Base-by-base conservation (phyloP, 2,113 vertebrate genomes). In the Chrysochloris asiatica region DNA sequence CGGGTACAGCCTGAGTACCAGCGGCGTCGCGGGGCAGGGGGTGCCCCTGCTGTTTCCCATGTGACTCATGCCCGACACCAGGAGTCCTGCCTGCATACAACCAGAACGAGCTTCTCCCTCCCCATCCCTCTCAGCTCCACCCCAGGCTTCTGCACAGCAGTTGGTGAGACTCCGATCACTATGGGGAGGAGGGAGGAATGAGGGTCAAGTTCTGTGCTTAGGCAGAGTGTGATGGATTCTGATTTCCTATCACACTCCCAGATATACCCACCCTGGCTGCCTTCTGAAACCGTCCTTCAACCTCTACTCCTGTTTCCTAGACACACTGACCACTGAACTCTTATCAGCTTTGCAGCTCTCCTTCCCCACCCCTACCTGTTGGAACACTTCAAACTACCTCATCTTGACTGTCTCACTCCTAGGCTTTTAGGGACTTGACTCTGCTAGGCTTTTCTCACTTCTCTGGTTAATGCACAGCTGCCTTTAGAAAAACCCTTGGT, bases 1-100 rank as follows among this genome's bases (percentile, higher is more conserved):
- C 98, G 98, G 90, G 98, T 99, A 86, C 98, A 98, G 95, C 97
- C 98, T 92, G 98, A 98, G 91, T 99, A 98, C 96, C 99, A 99
- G 97, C 98, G 98, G 14, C 98, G 98, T 11, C 97, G 98, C 0
- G 98, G 98, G 4, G 98, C 99, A 94, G 96, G 96, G 16, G 92
- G 89, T 38, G 73, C 61, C 56, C 91, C 96, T 33, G 96, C 98
- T 0, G 79, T 98, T 61, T 98, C 98, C 48, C 98, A 99, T 91
- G 98, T 98, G 0, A 98, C 98, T 4, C 99, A 99, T 0, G 99
- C 99, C 0, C 98, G 99, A 4, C 99, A 99, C 96, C 97, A 99
- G 91, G 99, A 99, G 97, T 98, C 99, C 92, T 99, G 99, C 96
- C 98, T 99, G n/a, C 99, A 99, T 97, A 99, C 99, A 0, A 98